Base-by-base conservation (phyloP, 2,888 invertebrate genomes). In the Serrognathus titanus region DNA sequence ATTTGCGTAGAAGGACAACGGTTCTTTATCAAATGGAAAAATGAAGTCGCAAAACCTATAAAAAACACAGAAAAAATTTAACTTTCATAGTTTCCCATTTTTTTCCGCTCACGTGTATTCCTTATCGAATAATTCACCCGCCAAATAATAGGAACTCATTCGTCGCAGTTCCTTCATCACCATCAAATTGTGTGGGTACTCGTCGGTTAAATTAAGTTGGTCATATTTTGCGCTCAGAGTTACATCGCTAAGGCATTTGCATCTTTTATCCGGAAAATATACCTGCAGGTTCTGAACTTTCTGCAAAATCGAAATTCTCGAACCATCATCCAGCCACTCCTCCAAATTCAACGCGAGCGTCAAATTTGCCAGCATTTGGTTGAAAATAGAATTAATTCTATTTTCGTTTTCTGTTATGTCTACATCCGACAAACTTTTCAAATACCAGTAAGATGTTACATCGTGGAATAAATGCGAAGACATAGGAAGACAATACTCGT, bases 401-500 rank as follows among this genome's bases (percentile, higher is more conserved):
- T 48, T 53, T 53, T 57, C 55, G 4, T 59, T 57, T 11, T 43
- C 11, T 31, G 41, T 11, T 5, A 62, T 45, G 12, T 60, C 56
- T 12, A 12, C 35, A 10, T 45, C 13, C 11, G 48, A 11, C 51
- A 54, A 58, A 8, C 58, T 46, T 4, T 63, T 56, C 46, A 65
- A 20, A 47, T 64, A 66, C 13, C 66, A 47, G 43, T 61, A 57
- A 10, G 66, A 63, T 8, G 65, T 53, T 16, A 69, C 48, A 39
- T 70, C 68, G 20, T 61, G 63, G 35, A 69, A 62, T 13, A 69
- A 51, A 39, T 65, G 55, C 11, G 51, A 55, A 0, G 67, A 56
- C 35, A 66, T 46, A 36, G 64, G 57, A 39, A 69, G 46, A 47
- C 71, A 71, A 48, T 64, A 69, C n/a, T 48, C 38, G 16, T 66